Evolutionary conservation across 2,888 invertebrate species (phyloP).

Genomic region (Zeuzera pyrina): DNA sequence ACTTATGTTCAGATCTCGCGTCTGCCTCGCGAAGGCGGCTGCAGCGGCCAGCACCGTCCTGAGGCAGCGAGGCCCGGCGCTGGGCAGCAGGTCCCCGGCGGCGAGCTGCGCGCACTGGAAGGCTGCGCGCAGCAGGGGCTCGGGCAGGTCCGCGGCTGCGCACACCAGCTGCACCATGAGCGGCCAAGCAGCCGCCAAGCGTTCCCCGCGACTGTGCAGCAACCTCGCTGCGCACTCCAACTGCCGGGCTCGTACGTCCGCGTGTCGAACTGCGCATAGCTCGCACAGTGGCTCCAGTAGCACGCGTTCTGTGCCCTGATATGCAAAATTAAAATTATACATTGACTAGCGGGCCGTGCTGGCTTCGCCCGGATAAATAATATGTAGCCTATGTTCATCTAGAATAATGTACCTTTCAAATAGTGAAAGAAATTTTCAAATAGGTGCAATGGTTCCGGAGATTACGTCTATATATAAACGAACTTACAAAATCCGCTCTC

Average conservation of each 20-base stretch:
- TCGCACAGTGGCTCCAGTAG: slow-evolving; percentile 93
- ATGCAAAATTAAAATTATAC: too few species aligned
- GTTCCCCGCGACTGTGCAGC: slow-evolving; percentile 92
- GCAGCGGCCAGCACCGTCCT: slow-evolving; percentile 93
- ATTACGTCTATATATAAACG: too few species aligned
- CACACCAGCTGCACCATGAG: slow-evolving; percentile 94
- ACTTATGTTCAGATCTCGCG: slow-evolving; percentile 96
- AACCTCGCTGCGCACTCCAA: slow-evolving; percentile 95
- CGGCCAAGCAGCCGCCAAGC: slow-evolving; percentile 95
- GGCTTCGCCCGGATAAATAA: too few species aligned
- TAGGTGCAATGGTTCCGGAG: too few species aligned
- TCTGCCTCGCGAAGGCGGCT: slow-evolving; percentile 96
- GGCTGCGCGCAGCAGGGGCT: slow-evolving; percentile 92
- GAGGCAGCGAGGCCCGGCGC: slow-evolving; percentile 93
- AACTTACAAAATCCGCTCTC: too few species aligned
- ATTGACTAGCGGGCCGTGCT: too few species aligned
- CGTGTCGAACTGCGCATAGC: slow-evolving; percentile 89
- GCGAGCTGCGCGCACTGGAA: slow-evolving; percentile 97
- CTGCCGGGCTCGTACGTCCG: slow-evolving; percentile 95
- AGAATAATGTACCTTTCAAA: too few species aligned
- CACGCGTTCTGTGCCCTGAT: slow-evolving; percentile 84
- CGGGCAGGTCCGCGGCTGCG: slow-evolving; percentile 94
- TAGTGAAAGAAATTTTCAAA: too few species aligned
- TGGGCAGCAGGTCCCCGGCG: slow-evolving; percentile 91
- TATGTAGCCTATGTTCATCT: too few species aligned